Evolutionary conservation across 1,140 invertebrate genomes (phyloP).

Genomic region (Neodiprion virginianus): DNA sequence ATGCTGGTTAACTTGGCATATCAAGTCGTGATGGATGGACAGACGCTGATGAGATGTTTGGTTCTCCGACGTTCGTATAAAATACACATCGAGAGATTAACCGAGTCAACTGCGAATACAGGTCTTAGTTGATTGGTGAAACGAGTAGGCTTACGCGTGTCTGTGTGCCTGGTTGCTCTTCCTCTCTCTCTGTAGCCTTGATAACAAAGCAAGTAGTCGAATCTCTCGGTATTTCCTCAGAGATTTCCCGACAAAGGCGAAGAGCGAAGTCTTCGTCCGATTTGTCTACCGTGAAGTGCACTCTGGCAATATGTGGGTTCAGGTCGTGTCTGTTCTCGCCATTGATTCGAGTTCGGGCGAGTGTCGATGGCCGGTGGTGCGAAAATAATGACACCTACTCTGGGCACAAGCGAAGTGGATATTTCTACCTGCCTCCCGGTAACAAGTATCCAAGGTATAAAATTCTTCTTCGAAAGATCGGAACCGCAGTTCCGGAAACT

Average conservation of each 20-base stretch:
- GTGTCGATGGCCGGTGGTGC: not conserved
- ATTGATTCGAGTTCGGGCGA: not conserved
- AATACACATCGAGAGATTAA: conserved; percentile 37
- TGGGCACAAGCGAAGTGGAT: not conserved
- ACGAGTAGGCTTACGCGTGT: not conserved
- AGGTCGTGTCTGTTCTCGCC: too few relatives aligned
- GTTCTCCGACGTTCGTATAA: too few relatives aligned
- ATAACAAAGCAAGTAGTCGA: not conserved
- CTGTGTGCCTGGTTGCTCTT: too few relatives aligned
- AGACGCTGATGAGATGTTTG: too few relatives aligned
- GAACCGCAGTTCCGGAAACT: not conserved
- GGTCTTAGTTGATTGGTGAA: conserved; percentile 54
- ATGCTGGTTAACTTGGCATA: too few relatives aligned
- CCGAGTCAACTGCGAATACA: conserved; percentile 44
- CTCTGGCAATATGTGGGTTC: too few relatives aligned
- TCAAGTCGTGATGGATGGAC: too few relatives aligned
- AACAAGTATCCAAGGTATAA: not conserved
- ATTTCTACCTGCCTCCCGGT: not conserved
- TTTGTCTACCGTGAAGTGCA: too few relatives aligned
- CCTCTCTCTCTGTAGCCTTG: too few relatives aligned
- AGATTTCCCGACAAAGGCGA: not conserved
- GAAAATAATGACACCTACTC: not conserved
- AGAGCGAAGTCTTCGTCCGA: too few relatives aligned
- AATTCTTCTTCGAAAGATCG: not conserved
- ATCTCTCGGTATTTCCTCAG: not conserved